Conservation (phyloP, 37 sponge, comb jelly and placozoan genomes). For the Ianthella basta region DNA sequence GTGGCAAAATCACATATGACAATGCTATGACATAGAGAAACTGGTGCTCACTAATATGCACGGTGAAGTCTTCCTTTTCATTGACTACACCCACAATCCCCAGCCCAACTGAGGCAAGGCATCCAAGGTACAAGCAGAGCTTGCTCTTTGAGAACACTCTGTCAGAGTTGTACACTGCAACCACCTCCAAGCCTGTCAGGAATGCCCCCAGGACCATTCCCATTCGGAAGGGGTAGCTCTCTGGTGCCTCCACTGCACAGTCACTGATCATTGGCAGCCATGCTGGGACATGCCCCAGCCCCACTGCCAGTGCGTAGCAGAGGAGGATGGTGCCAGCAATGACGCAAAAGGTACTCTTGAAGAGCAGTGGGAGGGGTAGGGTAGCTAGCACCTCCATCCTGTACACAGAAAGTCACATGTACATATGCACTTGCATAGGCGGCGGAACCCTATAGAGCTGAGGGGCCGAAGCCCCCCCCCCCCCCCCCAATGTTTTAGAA, state of each 20-base stretch:
- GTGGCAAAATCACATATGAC: too few species aligned
- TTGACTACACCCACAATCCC: slow-evolving; percentile 71
- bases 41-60: slow-evolving; percentile 59
- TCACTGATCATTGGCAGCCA: slow-evolving; percentile 91
- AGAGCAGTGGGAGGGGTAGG: slow-evolving; percentile 30
- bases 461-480: too few species aligned
- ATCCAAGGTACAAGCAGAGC: slow-evolving; percentile 41
- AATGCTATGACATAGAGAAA: too few species aligned
- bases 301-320: slow-evolving; percentile 80
- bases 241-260: slow-evolving; percentile 81
- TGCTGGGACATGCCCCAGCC: slow-evolving; percentile 61
- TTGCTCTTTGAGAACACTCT: slow-evolving; percentile 43
- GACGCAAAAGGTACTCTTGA: slow-evolving; percentile 42
- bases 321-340: slow-evolving; percentile 59
- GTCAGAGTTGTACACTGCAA: slow-evolving; percentile 46
- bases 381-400: slow-evolving; percentile 46
- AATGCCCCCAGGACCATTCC: slow-evolving; percentile 66
- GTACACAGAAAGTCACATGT: neutral
- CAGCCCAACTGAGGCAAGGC: slow-evolving; percentile 45
- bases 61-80: slow-evolving; percentile 51
- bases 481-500: too few species aligned
- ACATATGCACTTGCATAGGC: neutral
- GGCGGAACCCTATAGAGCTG: too few species aligned
- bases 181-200: slow-evolving; percentile 40
- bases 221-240: slow-evolving; percentile 73